These are phyloP conservation scores for Copsychus sechellarum DNA, from an alignment of 2,113 vertebrate species.

Conservation along the genomic window DNA sequence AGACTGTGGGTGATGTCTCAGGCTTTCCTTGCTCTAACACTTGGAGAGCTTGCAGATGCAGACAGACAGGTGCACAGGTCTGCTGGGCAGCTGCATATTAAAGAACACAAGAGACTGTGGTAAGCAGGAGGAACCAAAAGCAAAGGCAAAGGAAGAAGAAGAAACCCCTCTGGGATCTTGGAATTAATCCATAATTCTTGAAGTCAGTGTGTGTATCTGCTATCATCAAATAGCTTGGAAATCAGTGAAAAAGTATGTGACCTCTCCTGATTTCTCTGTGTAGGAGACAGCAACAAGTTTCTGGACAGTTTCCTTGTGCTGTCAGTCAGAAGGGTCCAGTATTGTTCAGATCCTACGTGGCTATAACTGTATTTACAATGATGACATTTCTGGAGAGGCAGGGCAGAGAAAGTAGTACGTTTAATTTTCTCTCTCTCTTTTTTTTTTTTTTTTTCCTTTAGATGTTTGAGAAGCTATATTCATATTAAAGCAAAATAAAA, in stretches of 20 bases:
- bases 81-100: background rate
- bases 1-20: background rate
- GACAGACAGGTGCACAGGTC: background rate
- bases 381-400: background rate
- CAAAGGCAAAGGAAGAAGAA: background rate
- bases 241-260: background rate
- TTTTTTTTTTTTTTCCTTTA: background rate
- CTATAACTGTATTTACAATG: background rate
- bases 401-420: background rate
- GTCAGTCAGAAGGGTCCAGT: background rate
- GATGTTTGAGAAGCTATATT: background rate
- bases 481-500: background rate
- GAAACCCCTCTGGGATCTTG: background rate
- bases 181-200: background rate
- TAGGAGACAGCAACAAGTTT: background rate
- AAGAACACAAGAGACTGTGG: background rate
- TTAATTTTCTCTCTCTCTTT: background rate
- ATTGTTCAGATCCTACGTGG: background rate
- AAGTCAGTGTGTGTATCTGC: background rate
- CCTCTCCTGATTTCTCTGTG: background rate
- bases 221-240: background rate
- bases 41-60: background rate
- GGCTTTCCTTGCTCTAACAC: background rate
- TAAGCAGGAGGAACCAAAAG: background rate
- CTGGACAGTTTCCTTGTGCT: background rate